phyloP scores from a whole-genome alignment of 2,888 invertebrate species.

The Drosophila peninsularis region DNA sequence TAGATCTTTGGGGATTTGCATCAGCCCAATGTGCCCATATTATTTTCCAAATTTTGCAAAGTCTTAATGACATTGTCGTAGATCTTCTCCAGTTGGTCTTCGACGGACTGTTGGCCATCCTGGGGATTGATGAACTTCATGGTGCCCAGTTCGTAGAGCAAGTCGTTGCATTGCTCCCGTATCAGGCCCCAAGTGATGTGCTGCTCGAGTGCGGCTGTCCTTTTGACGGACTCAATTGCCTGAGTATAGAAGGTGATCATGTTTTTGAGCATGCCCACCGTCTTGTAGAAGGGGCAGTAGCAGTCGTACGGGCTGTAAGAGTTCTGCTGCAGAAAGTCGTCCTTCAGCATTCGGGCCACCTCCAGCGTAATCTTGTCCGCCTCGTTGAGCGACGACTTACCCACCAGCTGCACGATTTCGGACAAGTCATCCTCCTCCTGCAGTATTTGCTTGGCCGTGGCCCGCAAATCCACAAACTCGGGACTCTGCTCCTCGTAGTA shows the following conservation, averaged over 20 bases:
- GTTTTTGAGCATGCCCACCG: conserved; percentile 98
- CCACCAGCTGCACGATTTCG: conserved; percentile 99
- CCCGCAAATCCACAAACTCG: conserved; percentile 98
- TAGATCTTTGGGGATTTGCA: background rate
- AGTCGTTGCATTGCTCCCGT: conserved; percentile 96
- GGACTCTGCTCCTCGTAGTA: conserved; percentile 99
- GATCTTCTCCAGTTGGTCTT: conserved; percentile 18
- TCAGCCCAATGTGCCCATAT: conserved; percentile 16
- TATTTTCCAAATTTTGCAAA: conserved; percentile 43
- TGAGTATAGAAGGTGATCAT: conserved; percentile 99
- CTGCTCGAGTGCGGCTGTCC: conserved; percentile 98
- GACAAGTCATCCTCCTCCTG: conserved; percentile 99
- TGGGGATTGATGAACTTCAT: conserved; percentile 94
- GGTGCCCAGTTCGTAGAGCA: conserved; percentile 97
- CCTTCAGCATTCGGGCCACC: conserved; percentile 98
- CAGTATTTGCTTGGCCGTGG: conserved; percentile 97
- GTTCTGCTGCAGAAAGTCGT: conserved; percentile 99
- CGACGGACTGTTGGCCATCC: conserved; percentile 35
- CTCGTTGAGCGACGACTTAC: conserved; percentile 99
- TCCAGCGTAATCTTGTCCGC: conserved; percentile 99
- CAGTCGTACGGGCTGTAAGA: conserved; percentile 97
- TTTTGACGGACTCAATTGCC: conserved; percentile 97
- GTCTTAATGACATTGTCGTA: conserved; percentile 26
- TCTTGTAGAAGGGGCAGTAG: conserved; percentile 99
- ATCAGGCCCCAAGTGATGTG: conserved; percentile 99